Conservation (phyloP, 1,140 invertebrate species). For the Catajapyx aquilonaris region DNA sequence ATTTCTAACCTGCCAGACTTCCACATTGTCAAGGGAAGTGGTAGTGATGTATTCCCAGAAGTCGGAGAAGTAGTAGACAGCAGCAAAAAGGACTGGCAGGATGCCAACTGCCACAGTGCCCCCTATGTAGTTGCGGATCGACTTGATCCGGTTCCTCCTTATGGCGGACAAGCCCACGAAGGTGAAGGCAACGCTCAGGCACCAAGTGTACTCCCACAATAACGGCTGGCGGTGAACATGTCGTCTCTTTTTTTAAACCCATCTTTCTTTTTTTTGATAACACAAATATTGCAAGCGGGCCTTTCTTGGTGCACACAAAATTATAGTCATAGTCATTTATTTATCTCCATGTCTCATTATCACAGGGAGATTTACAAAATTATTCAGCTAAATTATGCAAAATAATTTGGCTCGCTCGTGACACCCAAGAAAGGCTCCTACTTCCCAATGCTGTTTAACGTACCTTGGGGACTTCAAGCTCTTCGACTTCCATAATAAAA, state of each 20-base stretch:
- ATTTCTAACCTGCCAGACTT: slow-evolving; percentile 64
- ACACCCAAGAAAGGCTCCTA: no score
- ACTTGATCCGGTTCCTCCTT: slow-evolving; percentile 53
- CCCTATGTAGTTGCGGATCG: slow-evolving; percentile 61
- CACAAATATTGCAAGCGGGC: no score
- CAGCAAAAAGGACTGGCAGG: slow-evolving; percentile 57
- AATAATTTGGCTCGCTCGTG: no score
- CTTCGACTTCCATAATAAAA: slow-evolving; percentile 83
- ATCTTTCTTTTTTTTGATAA: no score
- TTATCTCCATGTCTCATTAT: no score
- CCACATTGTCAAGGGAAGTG: slow-evolving; percentile 39
- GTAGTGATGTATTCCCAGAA: slow-evolving; percentile 54
- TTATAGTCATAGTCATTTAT: no score
- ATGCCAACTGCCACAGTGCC: slow-evolving; percentile 57
- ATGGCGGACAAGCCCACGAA: slow-evolving; percentile 70
- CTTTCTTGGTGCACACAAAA: no score
- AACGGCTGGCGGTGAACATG: no score
- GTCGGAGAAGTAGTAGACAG: slow-evolving; percentile 61
- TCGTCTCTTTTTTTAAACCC: no score
- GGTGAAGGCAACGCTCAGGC: slow-evolving; percentile 59
- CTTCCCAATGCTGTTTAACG: no score
- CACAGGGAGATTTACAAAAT: no score
- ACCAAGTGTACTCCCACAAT: slow-evolving; percentile 90
- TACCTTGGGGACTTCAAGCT: slow-evolving; percentile 75
- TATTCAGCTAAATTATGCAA: no score